Percentiles rank a stretch among this genome's conserved stretches.
These are phyloP conservation scores for Agrotis puta DNA, from an alignment of 2,888 invertebrate species.

Conservation along the genomic window DNA sequence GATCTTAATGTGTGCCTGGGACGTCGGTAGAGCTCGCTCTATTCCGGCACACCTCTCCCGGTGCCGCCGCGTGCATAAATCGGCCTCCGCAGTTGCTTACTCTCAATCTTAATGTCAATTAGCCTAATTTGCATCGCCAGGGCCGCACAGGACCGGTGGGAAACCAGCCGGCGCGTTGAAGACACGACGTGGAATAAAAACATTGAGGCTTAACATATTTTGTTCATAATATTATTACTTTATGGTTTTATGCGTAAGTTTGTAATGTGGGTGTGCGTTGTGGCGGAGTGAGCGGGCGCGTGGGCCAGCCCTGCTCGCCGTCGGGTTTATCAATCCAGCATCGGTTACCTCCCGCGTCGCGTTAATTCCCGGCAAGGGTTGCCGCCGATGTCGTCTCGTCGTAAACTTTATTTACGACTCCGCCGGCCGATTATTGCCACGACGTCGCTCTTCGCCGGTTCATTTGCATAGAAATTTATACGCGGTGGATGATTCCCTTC, in stretches of 20 bases:
- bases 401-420: conserved; percentile 86
- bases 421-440: conserved; percentile 83
- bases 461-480: conserved; percentile 89
- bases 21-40: conserved; percentile 56
- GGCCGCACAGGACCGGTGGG: conserved; percentile 51
- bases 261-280: conserved; percentile 45
- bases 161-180: conserved; percentile 39
- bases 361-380: conserved; percentile 80
- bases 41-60: conserved; percentile 61
- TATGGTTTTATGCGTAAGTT: conserved; percentile 51
- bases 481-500: conserved; percentile 76
- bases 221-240: conserved; percentile 55
- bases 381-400: conserved; percentile 80
- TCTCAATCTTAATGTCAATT: conserved; percentile 73
- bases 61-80: conserved; percentile 63
- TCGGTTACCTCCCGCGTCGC: conserved; percentile 80
- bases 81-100: conserved; percentile 59
- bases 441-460: conserved; percentile 79
- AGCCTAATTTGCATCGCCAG: conserved; percentile 70
- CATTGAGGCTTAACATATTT: conserved; percentile 33
- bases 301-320: conserved; percentile 61
- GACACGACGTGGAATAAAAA: conserved; percentile 49
- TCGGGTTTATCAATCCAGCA: conserved; percentile 67
- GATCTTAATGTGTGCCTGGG: conserved; percentile 64
- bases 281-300: conserved; percentile 41